Evolutionary conservation across 1,140 invertebrate genomes (phyloP).

Genomic region (Drosophila equinoxialis): DNA sequence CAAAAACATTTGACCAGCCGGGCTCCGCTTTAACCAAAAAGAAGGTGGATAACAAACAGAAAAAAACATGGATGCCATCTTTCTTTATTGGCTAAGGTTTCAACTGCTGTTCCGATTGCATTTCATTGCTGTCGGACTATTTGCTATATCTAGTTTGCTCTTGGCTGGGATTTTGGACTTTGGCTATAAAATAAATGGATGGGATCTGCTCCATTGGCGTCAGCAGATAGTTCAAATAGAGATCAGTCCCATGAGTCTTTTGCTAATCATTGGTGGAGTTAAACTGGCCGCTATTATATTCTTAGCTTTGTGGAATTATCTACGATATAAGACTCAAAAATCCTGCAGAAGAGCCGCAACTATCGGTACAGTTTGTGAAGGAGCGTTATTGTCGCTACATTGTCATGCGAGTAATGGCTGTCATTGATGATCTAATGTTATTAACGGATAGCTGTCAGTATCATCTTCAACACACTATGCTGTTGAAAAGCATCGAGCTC

Average conservation of each 20-base stretch:
- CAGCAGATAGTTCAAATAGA: not conserved
- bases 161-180: constrained; percentile 36
- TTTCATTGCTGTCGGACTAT: constrained; percentile 18
- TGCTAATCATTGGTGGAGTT: constrained; percentile 24
- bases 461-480: not conserved
- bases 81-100: not conserved
- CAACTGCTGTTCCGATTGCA: constrained; percentile 20
- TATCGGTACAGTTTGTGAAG: constrained; percentile 27
- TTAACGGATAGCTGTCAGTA: not conserved
- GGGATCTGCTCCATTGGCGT: constrained; percentile 48
- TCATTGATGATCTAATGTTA: constrained; percentile 35
- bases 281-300: constrained; percentile 45
- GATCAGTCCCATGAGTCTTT: constrained; percentile 25
- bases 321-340: not conserved
- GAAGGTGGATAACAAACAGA: no score
- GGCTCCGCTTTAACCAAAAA: no score
- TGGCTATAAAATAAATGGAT: constrained; percentile 1
- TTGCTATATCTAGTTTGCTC: not conserved
- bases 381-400: constrained; percentile 52
- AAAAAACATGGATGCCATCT: not conserved
- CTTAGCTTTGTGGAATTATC: constrained; percentile 31
- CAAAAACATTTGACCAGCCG: not conserved
- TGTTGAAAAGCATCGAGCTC: constrained; percentile 28
- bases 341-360: not conserved
- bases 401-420: constrained; percentile 52